Base-by-base conservation (phyloP, 2,113 vertebrate genomes). In the Mustelus asterias region DNA sequence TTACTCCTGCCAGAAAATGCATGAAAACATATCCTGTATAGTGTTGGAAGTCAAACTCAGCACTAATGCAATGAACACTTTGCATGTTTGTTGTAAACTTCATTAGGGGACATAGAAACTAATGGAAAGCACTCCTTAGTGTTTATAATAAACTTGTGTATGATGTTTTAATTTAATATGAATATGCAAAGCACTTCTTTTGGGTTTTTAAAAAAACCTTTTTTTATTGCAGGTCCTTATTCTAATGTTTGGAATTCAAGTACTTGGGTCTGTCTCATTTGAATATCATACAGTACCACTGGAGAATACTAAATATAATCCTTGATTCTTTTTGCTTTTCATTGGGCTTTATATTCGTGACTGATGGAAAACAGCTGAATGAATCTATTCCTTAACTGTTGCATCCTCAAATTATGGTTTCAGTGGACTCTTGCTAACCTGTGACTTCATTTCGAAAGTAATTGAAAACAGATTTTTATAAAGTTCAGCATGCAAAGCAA, bases 261-360 rank as follows among this genome's bases (percentile, higher is more conserved):
- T 67, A 24, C 3, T 70, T 44, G 29, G 26, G 65, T 70, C 24
- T 94, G 10, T 41, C 8, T 94, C 67, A 13, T 72, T 94, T 72
- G 33, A 33, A 9, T 94, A 54, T 54, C 48, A 54, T 70, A 41
- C 41, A 7, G 5, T 86, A 41, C n/a, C 24, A 70, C 26, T 33
- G 29, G 58, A 92, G 63, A 13, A 94, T 94, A 72, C 41, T 29
- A 48, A 92, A 94, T 94, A 24, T 44, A 48, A 29, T 70, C 20
- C 37, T 94, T 94, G 93, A n/a, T 94, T 33, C 26, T 92, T 92
- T 94, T 94, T 70, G 65, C 93, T 48, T 41, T 11, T 94, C 93
- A 94, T 94, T 65, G 70, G 67, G 48, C 41, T 72, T 29, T 48
- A 26, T 72, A 26, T 63, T 24, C 67, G 26, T 94, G 67, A 70